These are phyloP conservation scores for Cyprinodon variegatus DNA, from an alignment of 2,113 vertebrate genomes.

Conservation along the genomic window DNA sequence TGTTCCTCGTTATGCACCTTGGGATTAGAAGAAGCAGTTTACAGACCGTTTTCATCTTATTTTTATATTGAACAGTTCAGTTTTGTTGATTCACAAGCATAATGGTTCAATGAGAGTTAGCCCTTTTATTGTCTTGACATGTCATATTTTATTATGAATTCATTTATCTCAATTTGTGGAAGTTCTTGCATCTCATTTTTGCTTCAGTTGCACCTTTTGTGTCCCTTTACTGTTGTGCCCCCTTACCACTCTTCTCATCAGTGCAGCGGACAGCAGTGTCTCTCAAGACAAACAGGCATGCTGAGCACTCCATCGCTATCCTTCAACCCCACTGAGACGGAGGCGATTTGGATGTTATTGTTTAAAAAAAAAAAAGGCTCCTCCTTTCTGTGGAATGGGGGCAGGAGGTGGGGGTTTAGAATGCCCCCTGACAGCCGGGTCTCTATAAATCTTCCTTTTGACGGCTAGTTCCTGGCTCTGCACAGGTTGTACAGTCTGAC, in stretches of 20 bases:
- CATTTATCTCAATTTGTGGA: not conserved
- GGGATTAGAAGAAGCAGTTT: no score
- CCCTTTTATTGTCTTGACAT: no score
- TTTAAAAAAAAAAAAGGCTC: conserved; percentile 87
- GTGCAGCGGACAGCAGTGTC: conserved; percentile 71
- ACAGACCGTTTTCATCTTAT: no score
- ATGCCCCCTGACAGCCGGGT: conserved; percentile 74
- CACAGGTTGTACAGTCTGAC: conserved; percentile 86
- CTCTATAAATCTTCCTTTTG: conserved; percentile 91
- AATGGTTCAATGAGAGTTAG: no score
- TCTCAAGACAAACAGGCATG: conserved; percentile 87
- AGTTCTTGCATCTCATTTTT: not conserved
- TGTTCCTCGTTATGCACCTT: no score
- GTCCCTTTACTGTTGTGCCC: conserved; percentile 13
- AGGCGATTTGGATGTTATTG: conserved; percentile 88
- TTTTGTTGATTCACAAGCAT: no score
- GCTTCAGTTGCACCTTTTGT: conserved; percentile 4
- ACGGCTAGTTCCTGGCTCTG: conserved; percentile 87
- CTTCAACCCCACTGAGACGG: conserved; percentile 65
- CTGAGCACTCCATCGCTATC: conserved; percentile 51
- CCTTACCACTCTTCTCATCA: conserved; percentile 16
- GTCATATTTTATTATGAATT: no score
- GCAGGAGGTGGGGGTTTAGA: conserved; percentile 76
- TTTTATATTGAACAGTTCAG: no score
- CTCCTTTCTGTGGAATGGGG: conserved; percentile 84